Evolutionary conservation across 2,113 vertebrate genomes (phyloP).

Genomic region (Procavia capensis): DNA sequence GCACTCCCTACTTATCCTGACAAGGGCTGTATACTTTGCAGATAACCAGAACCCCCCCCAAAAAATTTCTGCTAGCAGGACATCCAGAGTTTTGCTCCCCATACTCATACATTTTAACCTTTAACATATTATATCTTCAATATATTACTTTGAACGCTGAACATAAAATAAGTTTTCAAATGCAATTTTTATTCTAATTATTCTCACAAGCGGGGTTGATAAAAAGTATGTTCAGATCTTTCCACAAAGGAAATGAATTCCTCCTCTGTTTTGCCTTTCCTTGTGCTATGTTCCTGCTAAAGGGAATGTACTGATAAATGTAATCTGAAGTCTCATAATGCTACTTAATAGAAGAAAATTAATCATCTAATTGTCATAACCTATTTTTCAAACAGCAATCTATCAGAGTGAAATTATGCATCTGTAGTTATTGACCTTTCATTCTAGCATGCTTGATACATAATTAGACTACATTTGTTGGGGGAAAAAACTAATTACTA

Average conservation of each 20-base stretch:
- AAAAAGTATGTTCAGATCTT: constrained; percentile 55
- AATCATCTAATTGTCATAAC: constrained; percentile 91
- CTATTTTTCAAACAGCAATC: constrained; percentile 91
- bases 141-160: constrained; percentile 67
- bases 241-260: constrained; percentile 71
- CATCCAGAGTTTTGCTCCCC: constrained; percentile 77
- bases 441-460: constrained; percentile 87
- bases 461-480: constrained; percentile 89
- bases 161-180: constrained; percentile 80
- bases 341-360: constrained; percentile 90
- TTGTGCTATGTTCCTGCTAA: constrained; percentile 81
- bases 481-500: constrained; percentile 87
- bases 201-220: constrained; percentile 68
- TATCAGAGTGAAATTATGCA: constrained; percentile 90
- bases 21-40: constrained; percentile 87
- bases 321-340: constrained; percentile 88
- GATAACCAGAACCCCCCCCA: constrained; percentile 88
- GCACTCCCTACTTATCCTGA: constrained; percentile 93
- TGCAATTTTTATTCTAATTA: constrained; percentile 77
- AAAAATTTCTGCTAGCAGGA: constrained; percentile 83
- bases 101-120: constrained; percentile 67
- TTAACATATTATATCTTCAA: constrained; percentile 56
- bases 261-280: constrained; percentile 74
- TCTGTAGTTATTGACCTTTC: constrained; percentile 90
- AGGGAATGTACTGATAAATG: constrained; percentile 88